These are phyloP conservation scores for Papilio elwesi DNA, from an alignment of 2,888 invertebrate species.

Conservation along the genomic window DNA sequence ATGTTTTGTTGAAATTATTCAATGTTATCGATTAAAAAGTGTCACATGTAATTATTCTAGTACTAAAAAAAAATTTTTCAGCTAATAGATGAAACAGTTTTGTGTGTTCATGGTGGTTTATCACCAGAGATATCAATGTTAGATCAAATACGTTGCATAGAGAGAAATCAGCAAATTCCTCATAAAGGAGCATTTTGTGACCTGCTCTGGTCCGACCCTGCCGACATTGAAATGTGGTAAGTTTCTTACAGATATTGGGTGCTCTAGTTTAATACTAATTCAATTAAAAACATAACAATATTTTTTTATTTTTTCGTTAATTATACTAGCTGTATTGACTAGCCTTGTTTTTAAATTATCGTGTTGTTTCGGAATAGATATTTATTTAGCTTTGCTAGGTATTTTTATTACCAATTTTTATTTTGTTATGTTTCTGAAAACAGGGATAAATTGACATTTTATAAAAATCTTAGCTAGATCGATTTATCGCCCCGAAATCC, in stretches of 20 bases:
- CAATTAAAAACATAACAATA: too few relatives aligned
- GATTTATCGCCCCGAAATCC: too few relatives aligned
- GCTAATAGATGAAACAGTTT: conserved; percentile 98
- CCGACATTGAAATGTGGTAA: conserved; percentile 96
- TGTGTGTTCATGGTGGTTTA: conserved; percentile 99
- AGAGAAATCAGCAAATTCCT: conserved; percentile 98
- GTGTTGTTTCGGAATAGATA: too few relatives aligned
- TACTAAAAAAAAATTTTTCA: conserved; percentile 66
- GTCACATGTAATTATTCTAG: neutral
- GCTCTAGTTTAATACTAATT: too few relatives aligned
- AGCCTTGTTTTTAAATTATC: neutral
- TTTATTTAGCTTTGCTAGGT: too few relatives aligned
- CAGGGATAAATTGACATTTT: too few relatives aligned
- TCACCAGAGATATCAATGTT: conserved; percentile 98
- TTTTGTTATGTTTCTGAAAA: too few relatives aligned
- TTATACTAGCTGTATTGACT: too few relatives aligned
- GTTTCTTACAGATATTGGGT: conserved; percentile 42
- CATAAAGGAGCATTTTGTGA: conserved; percentile 99
- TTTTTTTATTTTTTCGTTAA: too few relatives aligned
- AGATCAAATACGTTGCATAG: conserved; percentile 97
- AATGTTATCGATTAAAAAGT: neutral
- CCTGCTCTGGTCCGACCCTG: conserved; percentile 99
- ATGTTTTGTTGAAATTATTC: conserved; percentile 56
- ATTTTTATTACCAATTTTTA: too few relatives aligned
- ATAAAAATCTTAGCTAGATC: too few relatives aligned